Base-by-base conservation (phyloP, 2,113 vertebrate genomes). In the Heteronetta atricapilla region DNA sequence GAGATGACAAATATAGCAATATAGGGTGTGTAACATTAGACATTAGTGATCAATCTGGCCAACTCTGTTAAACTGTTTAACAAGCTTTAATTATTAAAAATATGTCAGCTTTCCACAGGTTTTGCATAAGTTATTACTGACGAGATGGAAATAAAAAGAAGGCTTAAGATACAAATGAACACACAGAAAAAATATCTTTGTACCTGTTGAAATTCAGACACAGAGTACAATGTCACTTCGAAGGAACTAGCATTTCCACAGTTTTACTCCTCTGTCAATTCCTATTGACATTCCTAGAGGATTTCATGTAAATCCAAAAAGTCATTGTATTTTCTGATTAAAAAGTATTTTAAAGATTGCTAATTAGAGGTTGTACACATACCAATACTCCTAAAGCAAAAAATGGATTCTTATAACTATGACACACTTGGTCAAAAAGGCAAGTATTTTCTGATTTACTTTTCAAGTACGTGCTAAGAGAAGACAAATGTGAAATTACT, bases 71-170 rank as follows among this genome's bases (percentile, higher is more conserved):
- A 84, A 82, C 33, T 86, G 58, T 55, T 82, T 88, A 83, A 86
- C 31, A 80, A 58, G 16, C 94, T 86, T 76, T 79, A 93, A 80
- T 78, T 80, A 81, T 78, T 95, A 97, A 91, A 94, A 93, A 21
- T 48, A 93, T 52, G 21, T 83, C 89, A 75, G 33, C n/a, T 88
- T 94, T 93, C 82, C 95, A 90, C 22, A 83, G 82, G 70, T 87
- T 56, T 82, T 89, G 80, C 89, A 89, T 88, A 82, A 68, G 88
- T 94, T 60, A 62, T 75, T 96, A 95, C 58, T 36, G 33, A 58
- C 84, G 82, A 97, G 80, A 96, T 78, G 60, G 91, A 95, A 97
- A 82, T 89, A 90, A 91, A 91, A 95, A 84, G 48, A 91, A 95
- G 87, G 21, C 26, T 86, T 92, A 94, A 96, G 88, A 95, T 63